Evolutionary conservation across 1,140 invertebrate species (phyloP), one percentile per base, ranked within the genome.

Genomic region (Arctopsyche grandis): DNA sequence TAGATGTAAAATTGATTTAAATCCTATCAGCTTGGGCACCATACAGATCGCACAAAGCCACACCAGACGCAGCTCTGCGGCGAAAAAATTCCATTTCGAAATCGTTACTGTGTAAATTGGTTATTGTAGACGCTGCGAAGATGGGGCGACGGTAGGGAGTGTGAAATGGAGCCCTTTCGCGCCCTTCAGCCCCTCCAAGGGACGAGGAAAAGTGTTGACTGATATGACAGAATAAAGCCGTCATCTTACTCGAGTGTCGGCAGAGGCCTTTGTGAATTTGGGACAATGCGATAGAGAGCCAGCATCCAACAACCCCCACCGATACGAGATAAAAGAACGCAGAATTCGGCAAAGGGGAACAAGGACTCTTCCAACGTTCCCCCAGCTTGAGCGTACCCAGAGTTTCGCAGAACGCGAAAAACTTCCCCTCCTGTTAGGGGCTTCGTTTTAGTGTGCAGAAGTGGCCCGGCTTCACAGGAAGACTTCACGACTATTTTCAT

Each of bases 141-240:
- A 38, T 4, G 29, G 7, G 29, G 29, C 1, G 29, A 38, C n/a
- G 7, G 29, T 38, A 38, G 29, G 29, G 29, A 38, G 29, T 38
- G 29, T 38, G 29, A 38, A 38, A 38, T 38, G 29, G 29, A 38
- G 29, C 29, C 7, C 7, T 38, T 38, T 38, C 29, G 29, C 29
- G 29, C 29, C 29, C 29, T 38, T 38, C 29, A 4, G 29, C 29
- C 29, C 29, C 29, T 4, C 29, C 29, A 38, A 38, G 29, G 29
- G 29, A 38, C 29, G 29, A 38, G 43, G 44, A 71, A 48, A 46
- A 71, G 38, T 24, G 69, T 60, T 56, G 26, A 21, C 70, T 79
- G 78, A 79, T 79, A 79, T 79, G 78, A 79, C 70, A 79, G 58
- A 14, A 79, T 79, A 75, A 79, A 75, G 70, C 70, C 78, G 75